Percentiles rank a stretch among this genome's conserved stretches.
Evolutionary conservation across 1,140 invertebrate genomes (phyloP).

Genomic region (Drosophila nigromelanica): DNA sequence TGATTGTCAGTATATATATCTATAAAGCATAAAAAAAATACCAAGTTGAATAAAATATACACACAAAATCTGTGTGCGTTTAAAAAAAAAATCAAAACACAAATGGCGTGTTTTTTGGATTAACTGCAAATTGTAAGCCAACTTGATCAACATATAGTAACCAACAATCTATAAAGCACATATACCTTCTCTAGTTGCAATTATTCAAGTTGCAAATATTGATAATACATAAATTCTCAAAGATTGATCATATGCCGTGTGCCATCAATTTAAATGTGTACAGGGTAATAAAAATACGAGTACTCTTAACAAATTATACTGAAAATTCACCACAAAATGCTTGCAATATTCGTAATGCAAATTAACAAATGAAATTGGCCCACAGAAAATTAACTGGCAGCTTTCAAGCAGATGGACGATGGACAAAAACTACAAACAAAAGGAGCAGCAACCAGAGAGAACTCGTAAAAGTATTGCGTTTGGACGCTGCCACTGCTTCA

Average conservation of each 20-base stretch:
- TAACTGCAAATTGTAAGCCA: too few species aligned
- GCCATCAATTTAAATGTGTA: neutral
- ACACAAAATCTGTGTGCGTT: too few species aligned
- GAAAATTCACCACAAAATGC: slow-evolving; percentile 66
- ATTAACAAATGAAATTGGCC: slow-evolving; percentile 76
- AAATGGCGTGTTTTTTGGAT: too few species aligned
- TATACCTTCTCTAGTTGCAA: too few species aligned
- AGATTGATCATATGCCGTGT: neutral
- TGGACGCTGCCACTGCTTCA: slow-evolving; percentile 50
- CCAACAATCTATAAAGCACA: too few species aligned
- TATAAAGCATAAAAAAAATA: too few species aligned
- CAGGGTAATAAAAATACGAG: slow-evolving; percentile 1
- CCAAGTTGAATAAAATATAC: too few species aligned
- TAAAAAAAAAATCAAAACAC: too few species aligned
- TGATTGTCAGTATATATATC: too few species aligned
- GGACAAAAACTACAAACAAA: neutral
- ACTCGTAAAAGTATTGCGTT: slow-evolving; percentile 67
- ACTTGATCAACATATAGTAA: too few species aligned
- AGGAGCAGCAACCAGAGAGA: slow-evolving; percentile 2
- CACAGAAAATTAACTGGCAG: slow-evolving; percentile 71
- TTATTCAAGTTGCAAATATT: too few species aligned
- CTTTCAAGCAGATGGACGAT: slow-evolving; percentile 31
- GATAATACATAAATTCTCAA: neutral
- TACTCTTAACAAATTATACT: slow-evolving; percentile 21
- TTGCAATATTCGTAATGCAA: slow-evolving; percentile 45